phyloP scores from a whole-genome alignment of 2,888 invertebrate genomes.

The Oligia latruncula region DNA sequence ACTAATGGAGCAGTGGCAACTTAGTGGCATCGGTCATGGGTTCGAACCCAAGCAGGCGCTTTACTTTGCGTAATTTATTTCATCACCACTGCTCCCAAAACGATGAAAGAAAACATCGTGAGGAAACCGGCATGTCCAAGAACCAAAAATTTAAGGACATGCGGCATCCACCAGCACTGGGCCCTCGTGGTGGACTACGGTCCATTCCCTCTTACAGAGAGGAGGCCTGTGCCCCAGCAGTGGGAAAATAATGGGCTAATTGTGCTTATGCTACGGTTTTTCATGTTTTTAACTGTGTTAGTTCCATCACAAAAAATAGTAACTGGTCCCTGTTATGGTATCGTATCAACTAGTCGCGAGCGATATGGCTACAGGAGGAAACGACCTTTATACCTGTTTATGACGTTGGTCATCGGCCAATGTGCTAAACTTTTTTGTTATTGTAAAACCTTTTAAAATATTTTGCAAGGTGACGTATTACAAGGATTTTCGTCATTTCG shows the following conservation, averaged over 20 bases:
- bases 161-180: background rate
- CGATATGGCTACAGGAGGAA: constrained; percentile 4
- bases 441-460: background rate
- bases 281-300: constrained; percentile 1
- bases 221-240: background rate
- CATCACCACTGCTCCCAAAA: background rate
- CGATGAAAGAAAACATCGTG: background rate
- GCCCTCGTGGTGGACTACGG: background rate
- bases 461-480: background rate
- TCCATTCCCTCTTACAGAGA: background rate
- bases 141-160: background rate
- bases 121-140: background rate
- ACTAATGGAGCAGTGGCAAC: background rate
- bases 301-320: constrained; percentile 9
- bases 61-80: background rate
- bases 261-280: background rate
- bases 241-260: background rate
- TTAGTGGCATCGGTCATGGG: background rate
- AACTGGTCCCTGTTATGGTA: constrained; percentile 2
- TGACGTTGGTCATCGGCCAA: background rate
- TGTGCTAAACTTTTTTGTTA: background rate
- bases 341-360: background rate
- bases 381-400: constrained; percentile 20
- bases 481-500: background rate
- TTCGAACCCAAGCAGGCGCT: background rate